Evolutionary conservation across 2,888 invertebrate genomes (phyloP), one percentile per base, ranked within the genome.

Genomic region (Ypsolopha scabrella): DNA sequence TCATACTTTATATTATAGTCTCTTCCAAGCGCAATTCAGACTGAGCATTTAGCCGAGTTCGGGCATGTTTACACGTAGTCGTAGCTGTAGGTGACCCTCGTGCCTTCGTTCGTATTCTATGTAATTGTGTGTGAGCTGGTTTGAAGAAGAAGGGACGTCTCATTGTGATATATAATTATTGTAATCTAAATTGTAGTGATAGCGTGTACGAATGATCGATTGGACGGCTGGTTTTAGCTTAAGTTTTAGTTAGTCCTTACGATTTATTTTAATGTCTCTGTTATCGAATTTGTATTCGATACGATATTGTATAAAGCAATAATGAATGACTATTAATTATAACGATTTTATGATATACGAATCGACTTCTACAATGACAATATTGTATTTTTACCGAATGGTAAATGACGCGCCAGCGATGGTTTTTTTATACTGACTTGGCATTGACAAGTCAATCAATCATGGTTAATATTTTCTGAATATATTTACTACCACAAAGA

Each of bases 121-220:
- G 67, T 77, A 75, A 75, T 74, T 69, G 75, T 75, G 73, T 82
- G 81, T 73, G 78, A 77, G 77, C 80, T 78, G 72, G 72, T 73
- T 24, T 24, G 24, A 24, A 24, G 70, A 67, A 72, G 75, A 78
- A 76, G 78, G 77, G 80, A 81, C 77, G 81, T 81, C 81, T 82
- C 83, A 85, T 81, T 86, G 85, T 86, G 85, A 86, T 86, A 86
- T 86, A 81, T 86, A 83, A 86, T 83, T 86, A 85, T 79, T 82
- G 80, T 50, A 79, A 80, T 80, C 83, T 83, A 83, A 83, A 82
- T 82, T 85, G 82, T 83, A 82, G 81, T 79, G 80, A 76, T 82
- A 80, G 76, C 73, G 76, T 80, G 80, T 75, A 76, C 69, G 72
- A 77, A 70, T 72, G 75, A 72, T 68, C 70, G 77, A 70, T 73